Evolutionary conservation across 2,797 vertebrate genomes (phyloP).

Genomic region (Sebastes steindachneri): DNA sequence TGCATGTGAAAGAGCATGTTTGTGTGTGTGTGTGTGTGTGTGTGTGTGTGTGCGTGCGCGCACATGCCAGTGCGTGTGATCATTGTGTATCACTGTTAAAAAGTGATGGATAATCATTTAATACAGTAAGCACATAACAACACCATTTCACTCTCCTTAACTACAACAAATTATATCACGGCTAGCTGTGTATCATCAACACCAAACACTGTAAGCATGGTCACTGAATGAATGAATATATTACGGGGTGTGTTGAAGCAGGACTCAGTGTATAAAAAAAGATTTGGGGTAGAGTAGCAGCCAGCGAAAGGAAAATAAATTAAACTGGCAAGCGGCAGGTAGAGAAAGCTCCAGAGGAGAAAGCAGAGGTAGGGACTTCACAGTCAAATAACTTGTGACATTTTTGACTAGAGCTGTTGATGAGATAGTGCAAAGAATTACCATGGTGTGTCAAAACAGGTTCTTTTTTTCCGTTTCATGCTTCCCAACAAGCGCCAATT

Average conservation of each 20-base stretch:
- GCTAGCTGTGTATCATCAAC: slow-evolving; percentile 41
- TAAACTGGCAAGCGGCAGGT: slow-evolving; percentile 62
- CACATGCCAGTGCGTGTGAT: background rate
- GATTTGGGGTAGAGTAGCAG: slow-evolving; percentile 45
- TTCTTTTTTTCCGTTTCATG: slow-evolving; percentile 48
- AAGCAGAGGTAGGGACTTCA: slow-evolving; percentile 62
- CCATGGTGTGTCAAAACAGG: slow-evolving; percentile 70
- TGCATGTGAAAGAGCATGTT: background rate
- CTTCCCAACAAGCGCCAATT: slow-evolving; percentile 53
- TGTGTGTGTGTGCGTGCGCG: background rate
- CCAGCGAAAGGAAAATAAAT: slow-evolving; percentile 59
- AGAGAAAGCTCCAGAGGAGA: slow-evolving; percentile 52
- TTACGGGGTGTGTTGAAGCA: slow-evolving; percentile 46
- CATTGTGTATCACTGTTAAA: slow-evolving; percentile 7
- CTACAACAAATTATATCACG: slow-evolving; percentile 41
- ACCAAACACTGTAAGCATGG: slow-evolving; percentile 32
- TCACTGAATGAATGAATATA: slow-evolving; percentile 56
- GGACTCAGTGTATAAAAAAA: slow-evolving; percentile 12
- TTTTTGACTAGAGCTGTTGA: slow-evolving; percentile 75
- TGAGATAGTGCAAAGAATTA: slow-evolving; percentile 73
- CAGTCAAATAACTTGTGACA: slow-evolving; percentile 78
- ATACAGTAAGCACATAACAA: slow-evolving; percentile 41
- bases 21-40: background rate
- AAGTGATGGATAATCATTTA: slow-evolving; percentile 39
- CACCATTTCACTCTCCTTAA: slow-evolving; percentile 35